Evolutionary conservation across 2,113 vertebrate genomes (phyloP).

Genomic region (Labeo catla): DNA sequence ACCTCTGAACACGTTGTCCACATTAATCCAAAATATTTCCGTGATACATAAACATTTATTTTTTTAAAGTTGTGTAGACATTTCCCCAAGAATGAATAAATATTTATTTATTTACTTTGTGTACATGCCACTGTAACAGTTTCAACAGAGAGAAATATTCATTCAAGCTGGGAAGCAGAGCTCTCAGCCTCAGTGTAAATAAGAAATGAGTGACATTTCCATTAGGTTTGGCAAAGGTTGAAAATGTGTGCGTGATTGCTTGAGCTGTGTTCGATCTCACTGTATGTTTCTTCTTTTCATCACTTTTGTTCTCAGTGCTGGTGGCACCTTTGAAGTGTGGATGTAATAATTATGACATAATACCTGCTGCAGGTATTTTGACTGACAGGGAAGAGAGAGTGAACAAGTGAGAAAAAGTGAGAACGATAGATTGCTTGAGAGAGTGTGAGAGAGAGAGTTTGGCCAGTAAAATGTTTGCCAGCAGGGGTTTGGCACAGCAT

Average conservation of each 20-base stretch:
- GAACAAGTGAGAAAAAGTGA: slow-evolving; percentile 10
- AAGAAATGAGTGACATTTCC: slow-evolving; percentile 51
- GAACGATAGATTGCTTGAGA: not conserved
- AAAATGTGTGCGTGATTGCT: slow-evolving; percentile 21
- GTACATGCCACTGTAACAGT: slow-evolving; percentile 25
- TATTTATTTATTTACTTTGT: slow-evolving; percentile 7
- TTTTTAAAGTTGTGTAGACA: not conserved
- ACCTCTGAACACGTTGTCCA: not conserved
- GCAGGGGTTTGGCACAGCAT: slow-evolving; percentile 49
- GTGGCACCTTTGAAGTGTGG: slow-evolving; percentile 25
- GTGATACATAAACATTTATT: not conserved
- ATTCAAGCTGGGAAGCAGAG: slow-evolving; percentile 25
- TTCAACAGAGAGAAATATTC: slow-evolving; percentile 53
- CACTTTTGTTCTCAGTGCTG: slow-evolving; percentile 20
- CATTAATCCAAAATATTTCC: not conserved
- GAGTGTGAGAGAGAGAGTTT: slow-evolving; percentile 25
- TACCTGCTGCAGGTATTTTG: slow-evolving; percentile 38
- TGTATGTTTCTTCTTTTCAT: slow-evolving; percentile 31
- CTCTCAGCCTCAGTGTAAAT: slow-evolving; percentile 53
- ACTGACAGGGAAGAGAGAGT: slow-evolving; percentile 27
- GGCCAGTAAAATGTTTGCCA: slow-evolving; percentile 36
- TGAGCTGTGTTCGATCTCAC: slow-evolving; percentile 22
- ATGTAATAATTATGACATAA: slow-evolving; percentile 46
- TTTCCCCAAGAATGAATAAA: not conserved
- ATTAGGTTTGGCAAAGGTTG: slow-evolving; percentile 53